Evolutionary conservation across 1,140 invertebrate species (phyloP).

Genomic region (Sycophila sp.): DNA sequence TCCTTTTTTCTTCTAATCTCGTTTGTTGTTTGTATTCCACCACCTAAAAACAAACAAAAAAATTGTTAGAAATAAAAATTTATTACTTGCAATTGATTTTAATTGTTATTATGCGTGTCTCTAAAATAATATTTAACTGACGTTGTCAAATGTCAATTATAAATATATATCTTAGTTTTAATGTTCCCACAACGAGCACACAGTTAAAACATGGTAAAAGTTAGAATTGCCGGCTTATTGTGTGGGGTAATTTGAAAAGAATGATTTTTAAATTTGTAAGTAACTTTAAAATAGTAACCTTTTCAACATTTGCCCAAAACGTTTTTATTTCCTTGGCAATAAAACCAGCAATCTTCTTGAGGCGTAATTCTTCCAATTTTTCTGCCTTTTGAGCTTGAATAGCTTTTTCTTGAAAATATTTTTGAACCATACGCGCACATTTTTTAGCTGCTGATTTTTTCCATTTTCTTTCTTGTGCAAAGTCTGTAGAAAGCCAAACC

Average conservation of each 20-base stretch:
- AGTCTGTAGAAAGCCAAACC: constrained; percentile 97
- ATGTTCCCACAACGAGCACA: constrained; percentile 68
- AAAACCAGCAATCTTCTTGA: constrained; percentile 87
- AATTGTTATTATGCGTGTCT: not conserved
- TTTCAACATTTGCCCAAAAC: constrained; percentile 97
- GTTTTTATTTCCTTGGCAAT: constrained; percentile 93
- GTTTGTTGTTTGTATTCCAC: constrained; percentile 95
- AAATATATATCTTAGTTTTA: constrained; percentile 44
- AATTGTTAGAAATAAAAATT: no score
- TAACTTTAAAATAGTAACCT: constrained; percentile 70
- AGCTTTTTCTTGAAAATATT: constrained; percentile 95
- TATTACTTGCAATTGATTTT: no score
- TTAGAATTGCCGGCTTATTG: constrained; percentile 64
- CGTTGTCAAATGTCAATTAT: constrained; percentile 6
- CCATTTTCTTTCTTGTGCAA: constrained; percentile 97
- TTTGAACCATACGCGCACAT: constrained; percentile 90
- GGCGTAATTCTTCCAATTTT: constrained; percentile 88
- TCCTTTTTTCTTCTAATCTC: constrained; percentile 92
- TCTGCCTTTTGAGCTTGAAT: constrained; percentile 88
- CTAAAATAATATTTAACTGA: constrained; percentile 31
- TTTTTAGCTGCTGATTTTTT: constrained; percentile 96
- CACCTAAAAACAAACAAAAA: constrained; percentile 69
- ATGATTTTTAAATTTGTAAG: constrained; percentile 5
- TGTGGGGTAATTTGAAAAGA: constrained; percentile 55
- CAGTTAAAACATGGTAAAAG: constrained; percentile 53